Evolutionary conservation across 2,797 vertebrate genomes (phyloP), one percentile per base, ranked within the genome.

Genomic region (Dendrocincla fuliginosa): DNA sequence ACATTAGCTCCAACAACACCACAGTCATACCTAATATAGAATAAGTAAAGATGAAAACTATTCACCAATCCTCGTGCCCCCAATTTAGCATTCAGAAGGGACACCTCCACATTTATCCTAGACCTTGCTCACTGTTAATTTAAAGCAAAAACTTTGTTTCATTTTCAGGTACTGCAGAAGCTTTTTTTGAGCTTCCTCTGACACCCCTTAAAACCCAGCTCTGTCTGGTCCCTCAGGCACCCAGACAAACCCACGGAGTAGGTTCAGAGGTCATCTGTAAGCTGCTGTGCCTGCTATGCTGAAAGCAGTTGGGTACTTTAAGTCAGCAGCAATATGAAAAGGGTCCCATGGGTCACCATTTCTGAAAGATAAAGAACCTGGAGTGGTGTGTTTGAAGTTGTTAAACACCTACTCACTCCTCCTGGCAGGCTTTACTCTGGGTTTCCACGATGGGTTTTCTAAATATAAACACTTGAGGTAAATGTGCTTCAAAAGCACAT

Each of bases 381-480:
- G 30, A 87, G 75, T 49, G 27, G 33, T 68, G 46, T 42, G 49
- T 85, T 80, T 95, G 63, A 85, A 87, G 78, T 24, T 60, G 60
- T 87, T 82, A 49, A 93, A 83, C 75, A 89, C 39, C 83, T 93
- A 71, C 55, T 92, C 67, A 15, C 50, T 92, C 59, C 37, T 63
- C 52, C 59, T 52, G 8, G 70, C 39, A 76, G 47, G n/a, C 55
- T 83, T 83, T 87, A 50, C 65, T 76, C 71, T 74, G 25, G 10
- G 39, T 92, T 82, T 92, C 81, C 90, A 87, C 84, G 70, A 73
- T n/a, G 53, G 28, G 25, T 74, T 87, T 93, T 79, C 92, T 84
- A 92, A 92, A 93, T 59, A 93, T 25, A 89, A 94, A 80, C 55
- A 87, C 67, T 87, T 44, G 16, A 79, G 20, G n/a, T 87, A 87